Percentiles rank a stretch among this genome's conserved stretches.
Evolutionary conservation across 1,140 invertebrate genomes (phyloP).

Genomic region (Calliopsis andreniformis): DNA sequence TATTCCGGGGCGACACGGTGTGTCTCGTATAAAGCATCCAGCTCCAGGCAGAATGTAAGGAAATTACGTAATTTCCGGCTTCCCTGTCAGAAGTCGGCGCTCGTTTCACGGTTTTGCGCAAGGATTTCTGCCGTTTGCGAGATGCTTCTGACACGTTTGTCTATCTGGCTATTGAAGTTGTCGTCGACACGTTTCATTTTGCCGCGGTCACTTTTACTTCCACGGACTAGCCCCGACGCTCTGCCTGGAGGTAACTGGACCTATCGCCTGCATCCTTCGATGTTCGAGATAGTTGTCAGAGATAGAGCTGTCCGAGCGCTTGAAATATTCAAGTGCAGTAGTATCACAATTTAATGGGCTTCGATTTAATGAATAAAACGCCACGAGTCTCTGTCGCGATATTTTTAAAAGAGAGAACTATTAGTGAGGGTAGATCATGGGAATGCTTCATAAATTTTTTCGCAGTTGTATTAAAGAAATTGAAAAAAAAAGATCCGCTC

Average conservation of each 20-base stretch:
- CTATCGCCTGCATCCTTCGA: neutral
- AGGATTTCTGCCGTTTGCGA: slow-evolving; percentile 35
- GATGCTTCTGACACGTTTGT: slow-evolving; percentile 40
- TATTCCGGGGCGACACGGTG: slow-evolving; percentile 2
- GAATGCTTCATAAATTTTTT: no score
- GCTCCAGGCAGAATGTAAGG: slow-evolving; percentile 49
- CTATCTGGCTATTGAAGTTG: slow-evolving; percentile 3
- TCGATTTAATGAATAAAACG: no score
- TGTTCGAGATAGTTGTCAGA: no score
- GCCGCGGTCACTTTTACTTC: neutral
- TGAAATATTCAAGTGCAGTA: no score
- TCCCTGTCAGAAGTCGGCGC: slow-evolving; percentile 7
- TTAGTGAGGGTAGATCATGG: no score
- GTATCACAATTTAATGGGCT: no score
- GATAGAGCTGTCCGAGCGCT: no score
- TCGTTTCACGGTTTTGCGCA: slow-evolving; percentile 39
- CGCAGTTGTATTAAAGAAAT: no score
- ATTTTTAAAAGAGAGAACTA: no score
- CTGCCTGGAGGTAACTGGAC: neutral
- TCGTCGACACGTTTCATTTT: slow-evolving; percentile 15
- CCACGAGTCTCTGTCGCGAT: no score
- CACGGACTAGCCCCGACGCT: neutral
- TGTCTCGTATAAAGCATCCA: slow-evolving; percentile 27
- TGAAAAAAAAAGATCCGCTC: no score
- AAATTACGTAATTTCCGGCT: slow-evolving; percentile 71